Evolutionary conservation across 2,113 vertebrate genomes (phyloP).

Genomic region (Regulus satrapa): DNA sequence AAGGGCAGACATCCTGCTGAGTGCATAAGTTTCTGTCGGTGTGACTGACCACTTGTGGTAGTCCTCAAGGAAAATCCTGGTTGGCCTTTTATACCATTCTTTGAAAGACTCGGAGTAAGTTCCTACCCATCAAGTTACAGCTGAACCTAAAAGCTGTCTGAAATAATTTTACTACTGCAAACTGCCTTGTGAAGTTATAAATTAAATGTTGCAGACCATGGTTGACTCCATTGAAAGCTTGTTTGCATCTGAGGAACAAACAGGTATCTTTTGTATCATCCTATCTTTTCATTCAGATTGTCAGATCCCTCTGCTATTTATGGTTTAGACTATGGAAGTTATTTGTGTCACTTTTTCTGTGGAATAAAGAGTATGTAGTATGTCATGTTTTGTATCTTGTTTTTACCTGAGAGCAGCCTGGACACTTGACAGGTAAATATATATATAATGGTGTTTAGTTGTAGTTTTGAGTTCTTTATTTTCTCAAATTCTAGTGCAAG

Average conservation of each 20-base stretch:
- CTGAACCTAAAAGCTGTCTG: background rate
- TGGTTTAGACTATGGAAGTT: background rate
- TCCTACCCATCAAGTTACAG: background rate
- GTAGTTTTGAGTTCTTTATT: background rate
- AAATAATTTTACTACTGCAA: background rate
- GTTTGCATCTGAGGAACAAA: background rate
- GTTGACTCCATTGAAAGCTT: background rate
- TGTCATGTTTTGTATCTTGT: background rate
- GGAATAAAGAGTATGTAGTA: background rate
- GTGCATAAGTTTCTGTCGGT: background rate
- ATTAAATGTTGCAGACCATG: background rate
- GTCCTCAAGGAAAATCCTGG: background rate
- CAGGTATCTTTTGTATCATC: conserved; percentile 71
- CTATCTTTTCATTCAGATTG: background rate
- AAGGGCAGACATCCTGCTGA: background rate
- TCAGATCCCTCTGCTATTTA: background rate
- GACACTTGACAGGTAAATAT: background rate
- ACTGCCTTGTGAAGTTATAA: conserved; percentile 71
- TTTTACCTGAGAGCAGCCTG: background rate
- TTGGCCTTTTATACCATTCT: background rate
- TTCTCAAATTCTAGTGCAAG: background rate
- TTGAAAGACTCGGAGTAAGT: background rate
- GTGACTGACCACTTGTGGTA: background rate
- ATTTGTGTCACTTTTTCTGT: background rate
- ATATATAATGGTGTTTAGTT: background rate